Conservation (phyloP, 1,140 invertebrate species). For the Amphibalanus amphitrite region DNA sequence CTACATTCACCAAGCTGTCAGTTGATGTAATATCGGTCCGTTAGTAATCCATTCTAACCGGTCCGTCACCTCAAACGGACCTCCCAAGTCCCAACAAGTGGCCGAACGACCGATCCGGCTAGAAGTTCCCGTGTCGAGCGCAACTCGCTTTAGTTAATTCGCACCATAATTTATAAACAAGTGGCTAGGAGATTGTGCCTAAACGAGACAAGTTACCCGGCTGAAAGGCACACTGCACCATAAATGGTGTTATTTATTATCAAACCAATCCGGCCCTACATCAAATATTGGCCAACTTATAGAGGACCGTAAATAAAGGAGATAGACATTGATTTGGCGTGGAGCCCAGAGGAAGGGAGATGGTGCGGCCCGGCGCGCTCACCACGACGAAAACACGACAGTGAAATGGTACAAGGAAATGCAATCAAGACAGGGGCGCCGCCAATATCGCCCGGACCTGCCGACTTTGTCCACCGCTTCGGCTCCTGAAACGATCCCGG, state of each 20-base stretch:
- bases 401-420: background rate
- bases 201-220: background rate
- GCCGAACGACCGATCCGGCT: no score
- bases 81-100: no score
- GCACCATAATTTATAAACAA: background rate
- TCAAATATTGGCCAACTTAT: background rate
- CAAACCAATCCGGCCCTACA: background rate
- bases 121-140: no score
- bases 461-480: no score
- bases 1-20: no score
- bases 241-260: conserved; percentile 2
- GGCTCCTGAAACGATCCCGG: no score
- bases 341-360: background rate
- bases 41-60: no score
- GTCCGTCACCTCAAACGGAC: no score
- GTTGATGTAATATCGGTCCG: no score
- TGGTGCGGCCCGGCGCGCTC: background rate
- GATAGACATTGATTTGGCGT: background rate
- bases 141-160: background rate
- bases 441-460: no score
- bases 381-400: background rate
- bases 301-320: background rate
- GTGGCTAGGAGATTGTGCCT: background rate
- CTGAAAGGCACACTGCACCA: background rate
- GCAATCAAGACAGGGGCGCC: background rate